Base-by-base conservation (phyloP, 2,797 vertebrate genomes). In the Falco rusticolus region DNA sequence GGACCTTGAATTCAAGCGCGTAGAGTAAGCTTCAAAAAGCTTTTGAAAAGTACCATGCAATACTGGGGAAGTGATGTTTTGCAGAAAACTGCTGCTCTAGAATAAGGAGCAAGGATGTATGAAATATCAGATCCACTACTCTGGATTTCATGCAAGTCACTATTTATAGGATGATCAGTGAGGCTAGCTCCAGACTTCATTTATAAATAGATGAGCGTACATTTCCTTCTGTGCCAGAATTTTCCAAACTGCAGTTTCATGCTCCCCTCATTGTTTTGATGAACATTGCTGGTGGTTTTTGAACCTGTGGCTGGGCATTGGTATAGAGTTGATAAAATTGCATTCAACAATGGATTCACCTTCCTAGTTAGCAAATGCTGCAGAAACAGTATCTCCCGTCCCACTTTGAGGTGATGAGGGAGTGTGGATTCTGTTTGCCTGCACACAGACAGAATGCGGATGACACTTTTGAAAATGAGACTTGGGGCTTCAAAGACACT, bases 171-270 rank as follows among this genome's bases (percentile, higher is more conserved):
- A 63, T 41, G 78, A 85, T 79, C 78, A 64, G 70, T 56, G 84
- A 82, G 92, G 78, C 84, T 50, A 82, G 83, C 81, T 96, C 82
- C 86, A 94, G 92, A 81, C 86, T 93, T 60, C 37, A 11, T 82
- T 94, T 96, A 91, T 83, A 96, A 96, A 93, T 94, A 95, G 79
- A 90, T 43, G 24, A 91, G 84, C 79, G 22, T 60, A 74, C 50
- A 8, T 64, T 92, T 89, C 59, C 57, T 90, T 79, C 70, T 59
- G 33, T 24, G 63, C 63, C 81, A 87, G 66, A 89, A 63, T 93
- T 92, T 82, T 90, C 77, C 77, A 61, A 69, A 45, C 13, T 84
- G 84, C 78, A 45, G 39, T 60, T 96, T 86, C 59, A 24, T 31
- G 43, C 43, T 84, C 86, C 66, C 80, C 43, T 57, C 43, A 50